Evolutionary conservation across 2,797 vertebrate genomes (phyloP).

Genomic region (Perodicticus potto): DNA sequence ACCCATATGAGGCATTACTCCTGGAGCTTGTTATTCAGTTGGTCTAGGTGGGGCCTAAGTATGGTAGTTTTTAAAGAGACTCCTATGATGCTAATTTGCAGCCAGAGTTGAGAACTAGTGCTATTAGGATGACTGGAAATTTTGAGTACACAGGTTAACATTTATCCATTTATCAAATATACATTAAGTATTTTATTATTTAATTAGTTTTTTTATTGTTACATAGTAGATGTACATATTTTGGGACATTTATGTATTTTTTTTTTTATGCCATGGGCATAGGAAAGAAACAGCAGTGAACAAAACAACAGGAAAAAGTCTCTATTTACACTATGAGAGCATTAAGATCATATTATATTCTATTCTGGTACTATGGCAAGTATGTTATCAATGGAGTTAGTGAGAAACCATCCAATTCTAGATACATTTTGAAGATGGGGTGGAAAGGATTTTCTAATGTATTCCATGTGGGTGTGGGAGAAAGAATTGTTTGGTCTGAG

Average conservation of each 20-base stretch:
- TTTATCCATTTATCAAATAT: slow-evolving; percentile 1
- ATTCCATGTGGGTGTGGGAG: slow-evolving; percentile 1
- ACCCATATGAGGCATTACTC: not conserved
- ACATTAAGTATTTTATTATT: not conserved
- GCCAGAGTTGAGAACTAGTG: not conserved
- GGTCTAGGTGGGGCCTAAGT: not conserved
- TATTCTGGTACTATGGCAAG: not conserved
- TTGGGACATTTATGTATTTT: not conserved
- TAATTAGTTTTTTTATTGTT: not conserved
- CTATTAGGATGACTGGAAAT: not conserved
- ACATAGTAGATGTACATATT: not conserved
- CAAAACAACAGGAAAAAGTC: not conserved
- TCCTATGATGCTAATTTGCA: not conserved
- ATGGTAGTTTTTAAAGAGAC: not conserved
- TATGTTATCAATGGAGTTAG: not conserved
- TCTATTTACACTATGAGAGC: not conserved
- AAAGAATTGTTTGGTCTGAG: slow-evolving; percentile 16
- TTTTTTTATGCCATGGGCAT: not conserved
- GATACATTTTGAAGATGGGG: not conserved
- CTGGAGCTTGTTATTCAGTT: not conserved
- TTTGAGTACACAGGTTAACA: not conserved
- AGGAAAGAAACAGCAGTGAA: not conserved
- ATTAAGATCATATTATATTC: not conserved
- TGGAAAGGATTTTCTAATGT: slow-evolving; percentile 4
- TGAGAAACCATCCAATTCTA: not conserved